Evolutionary conservation across 2,888 invertebrate genomes (phyloP).

Genomic region (Galeopsomyia nigrocyanea): DNA sequence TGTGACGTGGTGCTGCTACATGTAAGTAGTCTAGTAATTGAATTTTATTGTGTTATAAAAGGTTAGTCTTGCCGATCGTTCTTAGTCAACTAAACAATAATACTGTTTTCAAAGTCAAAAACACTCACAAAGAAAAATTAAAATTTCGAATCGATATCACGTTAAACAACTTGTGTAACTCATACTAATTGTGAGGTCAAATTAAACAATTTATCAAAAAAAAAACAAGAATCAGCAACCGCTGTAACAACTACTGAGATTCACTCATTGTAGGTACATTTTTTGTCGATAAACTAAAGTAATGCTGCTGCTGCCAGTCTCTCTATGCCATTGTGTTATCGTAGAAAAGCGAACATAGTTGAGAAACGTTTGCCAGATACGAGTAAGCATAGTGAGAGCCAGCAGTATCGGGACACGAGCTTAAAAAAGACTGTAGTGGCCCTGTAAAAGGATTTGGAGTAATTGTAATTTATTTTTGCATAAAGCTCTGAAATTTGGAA

Average conservation of each 20-base stretch:
- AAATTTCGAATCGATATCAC: conserved; percentile 26
- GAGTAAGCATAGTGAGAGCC: conserved; percentile 39
- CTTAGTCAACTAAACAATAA: conserved; percentile 18
- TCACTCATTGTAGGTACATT: conserved; percentile 40
- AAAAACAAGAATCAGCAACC: conserved; percentile 21
- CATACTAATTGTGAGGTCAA: conserved; percentile 17
- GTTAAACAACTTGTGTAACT: conserved; percentile 31
- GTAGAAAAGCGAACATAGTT: conserved; percentile 33
- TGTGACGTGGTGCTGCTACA: too few relatives aligned
- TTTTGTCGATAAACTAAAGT: conserved; percentile 3
- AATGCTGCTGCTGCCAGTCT: conserved; percentile 26
- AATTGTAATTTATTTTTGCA: conserved; percentile 21
- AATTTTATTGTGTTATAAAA: background rate
- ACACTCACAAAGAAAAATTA: conserved; percentile 17
- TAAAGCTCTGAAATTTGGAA: conserved; percentile 18
- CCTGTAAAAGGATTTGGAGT: conserved; percentile 44
- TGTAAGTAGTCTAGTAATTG: too few relatives aligned
- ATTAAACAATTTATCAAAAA: background rate
- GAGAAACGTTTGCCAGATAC: conserved; percentile 33
- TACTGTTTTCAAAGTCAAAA: conserved; percentile 28
- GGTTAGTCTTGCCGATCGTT: conserved; percentile 10
- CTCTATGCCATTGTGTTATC: conserved; percentile 34
- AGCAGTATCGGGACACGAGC: conserved; percentile 35
- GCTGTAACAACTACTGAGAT: conserved; percentile 42
- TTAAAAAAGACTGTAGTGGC: conserved; percentile 25